Evolutionary conservation across 2,113 vertebrate genomes (phyloP).

Genomic region (Tupaia tana): DNA sequence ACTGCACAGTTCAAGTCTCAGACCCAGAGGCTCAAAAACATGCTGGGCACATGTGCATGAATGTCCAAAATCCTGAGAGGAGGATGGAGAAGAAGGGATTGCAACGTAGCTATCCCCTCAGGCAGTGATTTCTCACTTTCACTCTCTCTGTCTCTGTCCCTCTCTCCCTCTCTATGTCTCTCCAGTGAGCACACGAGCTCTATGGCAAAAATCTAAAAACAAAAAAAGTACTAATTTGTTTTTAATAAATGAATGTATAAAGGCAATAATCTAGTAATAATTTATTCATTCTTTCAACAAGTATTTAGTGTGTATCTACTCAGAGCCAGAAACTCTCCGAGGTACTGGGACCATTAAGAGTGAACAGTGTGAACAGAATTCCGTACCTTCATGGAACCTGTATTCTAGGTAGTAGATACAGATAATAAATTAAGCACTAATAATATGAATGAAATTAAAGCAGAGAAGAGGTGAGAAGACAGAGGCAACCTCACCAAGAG

Average conservation of each 20-base stretch:
- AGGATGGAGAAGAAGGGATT: no score
- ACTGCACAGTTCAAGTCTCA: no score
- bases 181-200: no score
- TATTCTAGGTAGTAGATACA: neutral
- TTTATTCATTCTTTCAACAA: neutral
- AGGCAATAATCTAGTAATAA: neutral
- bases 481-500: neutral
- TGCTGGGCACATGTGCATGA: no score
- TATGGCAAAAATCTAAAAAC: no score
- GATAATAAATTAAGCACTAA: neutral
- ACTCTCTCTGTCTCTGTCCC: no score
- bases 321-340: neutral
- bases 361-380: neutral
- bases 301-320: constrained; percentile 1
- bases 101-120: no score
- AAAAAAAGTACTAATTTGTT: neutral
- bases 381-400: neutral
- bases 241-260: neutral
- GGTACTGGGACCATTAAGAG: neutral
- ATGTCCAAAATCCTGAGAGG: no score
- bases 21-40: no score
- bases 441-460: neutral
- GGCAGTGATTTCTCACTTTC: no score
- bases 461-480: neutral
- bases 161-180: no score